These are phyloP conservation scores for Canis aureus DNA, from an alignment of 2,113 vertebrate genomes.

Conservation along the genomic window DNA sequence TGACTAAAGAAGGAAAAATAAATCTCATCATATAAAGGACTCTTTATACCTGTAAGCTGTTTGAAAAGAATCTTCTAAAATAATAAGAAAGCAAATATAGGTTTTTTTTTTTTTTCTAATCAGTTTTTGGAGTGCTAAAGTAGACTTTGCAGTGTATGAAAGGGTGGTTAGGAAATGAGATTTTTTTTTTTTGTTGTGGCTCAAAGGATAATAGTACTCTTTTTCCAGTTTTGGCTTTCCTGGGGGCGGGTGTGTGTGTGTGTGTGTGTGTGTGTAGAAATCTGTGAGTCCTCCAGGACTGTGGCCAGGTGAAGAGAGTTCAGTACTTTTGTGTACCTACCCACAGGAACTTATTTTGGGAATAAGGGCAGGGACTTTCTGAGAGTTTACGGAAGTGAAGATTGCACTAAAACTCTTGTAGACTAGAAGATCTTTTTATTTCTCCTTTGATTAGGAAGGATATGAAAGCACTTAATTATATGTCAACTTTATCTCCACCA, in stretches of 20 bases:
- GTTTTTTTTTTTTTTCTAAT: not conserved
- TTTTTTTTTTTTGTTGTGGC: not conserved
- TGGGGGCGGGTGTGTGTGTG: not conserved
- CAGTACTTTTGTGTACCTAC: not conserved
- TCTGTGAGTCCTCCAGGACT: not conserved
- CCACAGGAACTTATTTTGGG: not conserved
- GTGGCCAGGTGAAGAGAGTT: not conserved
- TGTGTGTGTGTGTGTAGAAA: not conserved
- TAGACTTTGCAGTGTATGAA: conserved; percentile 3
- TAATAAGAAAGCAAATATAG: not conserved
- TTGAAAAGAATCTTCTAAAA: conserved; percentile 17
- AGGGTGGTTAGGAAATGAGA: not conserved
- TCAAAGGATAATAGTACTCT: not conserved
- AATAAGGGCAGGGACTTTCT: not conserved
- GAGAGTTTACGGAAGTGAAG: not conserved
- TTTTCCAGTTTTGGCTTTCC: not conserved
- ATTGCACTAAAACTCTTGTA: not conserved
- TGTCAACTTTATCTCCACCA: not conserved
- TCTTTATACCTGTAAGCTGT: not conserved
- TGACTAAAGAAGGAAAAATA: not conserved
- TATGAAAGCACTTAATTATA: not conserved
- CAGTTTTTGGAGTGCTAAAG: conserved; percentile 38
- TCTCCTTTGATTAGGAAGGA: conserved; percentile 18
- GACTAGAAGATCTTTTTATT: not conserved
- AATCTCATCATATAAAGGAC: not conserved